These are phyloP conservation scores for Clarias laeviceps DNA, from an alignment of 2,797 vertebrate species.

Conservation along the genomic window DNA sequence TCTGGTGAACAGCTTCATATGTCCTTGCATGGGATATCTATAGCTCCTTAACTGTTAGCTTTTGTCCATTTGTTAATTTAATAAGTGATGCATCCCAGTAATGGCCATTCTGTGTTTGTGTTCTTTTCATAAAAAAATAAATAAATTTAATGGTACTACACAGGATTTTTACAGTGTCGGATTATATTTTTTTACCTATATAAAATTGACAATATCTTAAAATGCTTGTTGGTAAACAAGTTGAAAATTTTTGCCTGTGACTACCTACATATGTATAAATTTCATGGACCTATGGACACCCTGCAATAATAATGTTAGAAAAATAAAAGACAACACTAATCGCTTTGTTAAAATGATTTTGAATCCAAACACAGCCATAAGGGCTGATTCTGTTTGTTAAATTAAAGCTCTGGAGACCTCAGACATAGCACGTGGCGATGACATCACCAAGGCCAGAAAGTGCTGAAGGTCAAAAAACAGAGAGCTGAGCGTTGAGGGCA, in stretches of 20 bases:
- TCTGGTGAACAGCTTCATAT: background rate
- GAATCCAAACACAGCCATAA: conserved; percentile 16
- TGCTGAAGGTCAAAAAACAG: conserved; percentile 39
- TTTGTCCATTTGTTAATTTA: background rate
- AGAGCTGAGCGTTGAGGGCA: conserved; percentile 56
- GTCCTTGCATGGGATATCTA: background rate
- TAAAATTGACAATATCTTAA: background rate
- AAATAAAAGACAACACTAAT: conserved; percentile 9
- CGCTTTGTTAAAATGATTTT: background rate
- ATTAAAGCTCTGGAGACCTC: conserved; percentile 42
- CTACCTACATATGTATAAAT: background rate
- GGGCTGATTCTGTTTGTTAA: conserved; percentile 21
- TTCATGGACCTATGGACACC: background rate
- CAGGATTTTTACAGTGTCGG: background rate
- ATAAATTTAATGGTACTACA: background rate
- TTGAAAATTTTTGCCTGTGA: background rate
- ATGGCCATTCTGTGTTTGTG: too few relatives aligned
- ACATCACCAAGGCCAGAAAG: conserved; percentile 43
- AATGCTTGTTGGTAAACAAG: background rate
- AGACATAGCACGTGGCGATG: conserved; percentile 43
- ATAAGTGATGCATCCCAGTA: background rate
- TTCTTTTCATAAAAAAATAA: background rate
- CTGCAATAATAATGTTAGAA: background rate
- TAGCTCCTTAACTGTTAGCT: background rate
- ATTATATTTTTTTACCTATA: background rate